Conservation (phyloP, 2,113 vertebrate species). For the Eretmochelys imbricata region DNA sequence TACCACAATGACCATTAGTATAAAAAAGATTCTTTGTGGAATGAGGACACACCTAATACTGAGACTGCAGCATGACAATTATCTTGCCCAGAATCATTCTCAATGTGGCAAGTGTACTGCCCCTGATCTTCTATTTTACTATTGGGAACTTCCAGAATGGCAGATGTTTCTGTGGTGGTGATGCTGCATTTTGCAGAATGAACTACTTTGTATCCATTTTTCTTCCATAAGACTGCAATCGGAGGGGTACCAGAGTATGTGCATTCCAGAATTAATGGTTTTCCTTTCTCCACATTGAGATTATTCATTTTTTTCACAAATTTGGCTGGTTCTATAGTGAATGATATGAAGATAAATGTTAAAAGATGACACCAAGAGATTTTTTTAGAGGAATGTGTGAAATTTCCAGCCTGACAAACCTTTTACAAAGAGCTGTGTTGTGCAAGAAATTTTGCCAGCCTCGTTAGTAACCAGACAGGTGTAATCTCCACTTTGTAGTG, state of each 20-base stretch:
- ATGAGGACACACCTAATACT: slow-evolving; percentile 88
- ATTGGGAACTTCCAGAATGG: slow-evolving; percentile 91
- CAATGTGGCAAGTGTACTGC: slow-evolving; percentile 90
- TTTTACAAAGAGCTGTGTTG: slow-evolving; percentile 91
- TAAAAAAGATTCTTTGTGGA: neutral
- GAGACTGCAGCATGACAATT: slow-evolving; percentile 86
- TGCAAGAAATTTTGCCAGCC: slow-evolving; percentile 90
- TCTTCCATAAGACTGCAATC: slow-evolving; percentile 93
- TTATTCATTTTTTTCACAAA: slow-evolving; percentile 93
- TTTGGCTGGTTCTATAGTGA: slow-evolving; percentile 88
- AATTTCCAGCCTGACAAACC: slow-evolving; percentile 82
- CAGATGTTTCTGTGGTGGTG: slow-evolving; percentile 93
- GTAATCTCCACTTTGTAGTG: slow-evolving; percentile 90
- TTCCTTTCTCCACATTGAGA: slow-evolving; percentile 89
- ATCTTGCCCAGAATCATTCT: slow-evolving; percentile 93
- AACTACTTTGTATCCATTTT: slow-evolving; percentile 86
- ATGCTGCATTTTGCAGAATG: slow-evolving; percentile 92
- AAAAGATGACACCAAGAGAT: neutral
- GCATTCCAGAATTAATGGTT: slow-evolving; percentile 89
- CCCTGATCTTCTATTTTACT: slow-evolving; percentile 90
- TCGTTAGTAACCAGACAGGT: slow-evolving; percentile 94
- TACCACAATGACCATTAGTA: neutral
- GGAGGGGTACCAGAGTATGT: slow-evolving; percentile 89
- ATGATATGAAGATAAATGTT: slow-evolving; percentile 17
- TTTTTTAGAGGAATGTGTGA: neutral